Percentiles rank a stretch among this genome's conserved stretches.
phyloP scores from a whole-genome alignment of 2,797 vertebrate genomes.

The Myoxocephalus aenaeus region DNA sequence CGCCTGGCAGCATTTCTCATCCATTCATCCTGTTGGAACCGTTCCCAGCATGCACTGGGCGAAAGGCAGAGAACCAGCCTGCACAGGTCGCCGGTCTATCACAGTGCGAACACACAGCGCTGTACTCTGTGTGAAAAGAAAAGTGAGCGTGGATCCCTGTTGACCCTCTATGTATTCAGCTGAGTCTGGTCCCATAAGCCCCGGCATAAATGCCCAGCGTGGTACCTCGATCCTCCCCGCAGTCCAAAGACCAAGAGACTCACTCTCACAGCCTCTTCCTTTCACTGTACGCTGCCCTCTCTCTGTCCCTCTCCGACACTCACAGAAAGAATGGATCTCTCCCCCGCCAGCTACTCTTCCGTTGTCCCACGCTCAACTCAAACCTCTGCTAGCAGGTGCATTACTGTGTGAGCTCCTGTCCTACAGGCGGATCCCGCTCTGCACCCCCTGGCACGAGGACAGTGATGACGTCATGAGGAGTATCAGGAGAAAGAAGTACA shows the following conservation, averaged over 20 bases:
- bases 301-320: slow-evolving; percentile 24
- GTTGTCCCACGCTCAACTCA: slow-evolving; percentile 58
- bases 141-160: slow-evolving; percentile 68
- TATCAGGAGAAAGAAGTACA: slow-evolving; percentile 53
- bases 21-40: slow-evolving; percentile 24
- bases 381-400: slow-evolving; percentile 77
- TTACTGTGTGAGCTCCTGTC: slow-evolving; percentile 58
- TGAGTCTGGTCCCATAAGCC: slow-evolving; percentile 68
- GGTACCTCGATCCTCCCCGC: slow-evolving; percentile 59
- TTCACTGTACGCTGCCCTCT: slow-evolving; percentile 65
- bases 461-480: slow-evolving; percentile 51
- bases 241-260: slow-evolving; percentile 61
- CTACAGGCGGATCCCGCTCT: slow-evolving; percentile 24
- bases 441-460: slow-evolving; percentile 38
- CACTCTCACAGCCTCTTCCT: slow-evolving; percentile 69
- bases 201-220: slow-evolving; percentile 77
- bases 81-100: slow-evolving; percentile 52
- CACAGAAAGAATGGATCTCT: slow-evolving; percentile 53
- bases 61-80: slow-evolving; percentile 47
- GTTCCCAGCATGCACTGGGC: slow-evolving; percentile 48
- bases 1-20: slow-evolving; percentile 14
- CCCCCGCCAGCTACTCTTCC: slow-evolving; percentile 50
- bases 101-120: slow-evolving; percentile 42
- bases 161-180: slow-evolving; percentile 72
- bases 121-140: slow-evolving; percentile 63